Conservation (phyloP, 2,888 invertebrate genomes). For the Galerucella pusilla region DNA sequence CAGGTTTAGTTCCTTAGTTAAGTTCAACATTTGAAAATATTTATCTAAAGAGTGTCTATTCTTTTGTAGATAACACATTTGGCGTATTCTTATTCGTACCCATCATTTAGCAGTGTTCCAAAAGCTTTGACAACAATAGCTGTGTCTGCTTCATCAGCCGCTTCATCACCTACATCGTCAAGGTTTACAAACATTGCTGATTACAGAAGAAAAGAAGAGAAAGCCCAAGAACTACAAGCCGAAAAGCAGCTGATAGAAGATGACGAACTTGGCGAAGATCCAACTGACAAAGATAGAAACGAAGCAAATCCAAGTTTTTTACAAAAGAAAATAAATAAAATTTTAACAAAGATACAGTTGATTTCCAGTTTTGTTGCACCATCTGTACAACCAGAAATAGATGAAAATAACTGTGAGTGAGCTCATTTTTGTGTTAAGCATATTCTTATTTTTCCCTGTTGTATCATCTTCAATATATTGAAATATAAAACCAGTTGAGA, state of each 20-base stretch:
- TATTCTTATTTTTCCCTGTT: neutral
- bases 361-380: conserved; percentile 38
- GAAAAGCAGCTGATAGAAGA: conserved; percentile 40
- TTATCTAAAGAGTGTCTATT: neutral
- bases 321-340: conserved; percentile 50
- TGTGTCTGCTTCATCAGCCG: conserved; percentile 46
- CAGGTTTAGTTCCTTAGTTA: too few relatives aligned
- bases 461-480: too few relatives aligned
- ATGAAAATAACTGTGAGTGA: conserved; percentile 11
- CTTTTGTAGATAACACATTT: conserved; percentile 26
- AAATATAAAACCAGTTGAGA: neutral
- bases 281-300: conserved; percentile 32
- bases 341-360: conserved; percentile 48
- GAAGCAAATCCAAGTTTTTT: conserved; percentile 47
- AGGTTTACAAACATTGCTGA: conserved; percentile 46
- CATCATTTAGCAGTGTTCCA: conserved; percentile 43
- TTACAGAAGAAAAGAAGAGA: conserved; percentile 41
- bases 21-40: neutral
- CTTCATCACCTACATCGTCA: conserved; percentile 33
- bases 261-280: conserved; percentile 32
- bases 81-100: conserved; percentile 36
- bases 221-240: conserved; percentile 36
- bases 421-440: neutral
- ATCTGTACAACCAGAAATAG: conserved; percentile 13
- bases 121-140: conserved; percentile 38